A percentile compares a stretch with the other conserved stretches of the same genome.
These are phyloP conservation scores for Pammene aurita DNA, from an alignment of 2,888 invertebrate genomes.

Conservation along the genomic window DNA sequence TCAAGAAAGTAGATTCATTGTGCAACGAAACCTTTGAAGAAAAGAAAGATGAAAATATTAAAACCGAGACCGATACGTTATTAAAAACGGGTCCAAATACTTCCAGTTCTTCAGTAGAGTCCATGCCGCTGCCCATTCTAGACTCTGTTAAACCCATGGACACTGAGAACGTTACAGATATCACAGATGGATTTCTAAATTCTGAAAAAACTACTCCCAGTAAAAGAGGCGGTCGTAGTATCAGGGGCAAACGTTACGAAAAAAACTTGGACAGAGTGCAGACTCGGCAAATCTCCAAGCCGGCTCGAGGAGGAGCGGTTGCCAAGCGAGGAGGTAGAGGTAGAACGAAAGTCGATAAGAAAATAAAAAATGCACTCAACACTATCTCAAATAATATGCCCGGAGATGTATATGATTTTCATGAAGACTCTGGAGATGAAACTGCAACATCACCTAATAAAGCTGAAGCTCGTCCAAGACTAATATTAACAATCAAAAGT, in stretches of 20 bases:
- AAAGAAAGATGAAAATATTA: conserved; percentile 48
- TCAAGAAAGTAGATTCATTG: conserved; percentile 89
- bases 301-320: conserved; percentile 61
- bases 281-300: conserved; percentile 76
- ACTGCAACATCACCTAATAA: conserved; percentile 72
- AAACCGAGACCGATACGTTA: conserved; percentile 42
- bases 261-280: conserved; percentile 71
- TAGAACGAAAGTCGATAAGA: conserved; percentile 80
- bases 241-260: conserved; percentile 73
- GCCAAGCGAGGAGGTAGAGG: conserved; percentile 81
- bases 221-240: conserved; percentile 73
- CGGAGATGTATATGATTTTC: conserved; percentile 94
- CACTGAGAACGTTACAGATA: conserved; percentile 48
- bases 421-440: conserved; percentile 94
- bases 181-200: conserved; percentile 49
- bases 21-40: conserved; percentile 75
- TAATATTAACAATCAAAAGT: conserved; percentile 92
- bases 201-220: conserved; percentile 52
- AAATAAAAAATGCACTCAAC: conserved; percentile 72
- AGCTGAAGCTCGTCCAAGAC: conserved; percentile 85
- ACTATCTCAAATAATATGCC: conserved; percentile 84
- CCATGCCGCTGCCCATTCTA: neutral
- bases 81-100: conserved; percentile 41
- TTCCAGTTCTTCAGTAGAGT: conserved; percentile 24
- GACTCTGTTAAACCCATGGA: conserved; percentile 44